Percentiles rank a stretch among this genome's conserved stretches.
These are phyloP conservation scores for Ceryle rudis DNA, from an alignment of 2,797 vertebrate species.

Conservation along the genomic window DNA sequence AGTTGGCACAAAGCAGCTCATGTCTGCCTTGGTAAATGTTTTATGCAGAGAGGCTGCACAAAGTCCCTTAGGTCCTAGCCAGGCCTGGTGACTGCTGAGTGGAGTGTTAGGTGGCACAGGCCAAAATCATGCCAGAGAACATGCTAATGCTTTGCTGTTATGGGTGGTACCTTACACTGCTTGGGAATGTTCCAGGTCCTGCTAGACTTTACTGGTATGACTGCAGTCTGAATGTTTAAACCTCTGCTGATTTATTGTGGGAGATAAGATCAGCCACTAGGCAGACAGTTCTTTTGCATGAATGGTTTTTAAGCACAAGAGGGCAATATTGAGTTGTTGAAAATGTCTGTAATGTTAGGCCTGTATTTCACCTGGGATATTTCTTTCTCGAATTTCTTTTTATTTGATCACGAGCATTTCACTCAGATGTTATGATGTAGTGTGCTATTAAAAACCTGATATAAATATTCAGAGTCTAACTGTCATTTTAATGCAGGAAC, in stretches of 20 bases:
- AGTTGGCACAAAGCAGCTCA: neutral
- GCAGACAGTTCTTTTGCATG: neutral
- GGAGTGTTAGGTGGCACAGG: neutral
- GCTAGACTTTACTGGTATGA: neutral
- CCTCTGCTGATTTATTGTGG: neutral
- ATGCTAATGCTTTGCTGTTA: neutral
- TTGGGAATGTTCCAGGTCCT: neutral
- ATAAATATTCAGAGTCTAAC: neutral
- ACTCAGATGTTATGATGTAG: neutral
- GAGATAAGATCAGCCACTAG: neutral
- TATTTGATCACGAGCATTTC: neutral
- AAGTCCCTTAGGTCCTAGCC: neutral
- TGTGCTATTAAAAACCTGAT: neutral
- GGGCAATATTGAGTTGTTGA: slow-evolving; percentile 70
- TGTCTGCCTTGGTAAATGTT: neutral
- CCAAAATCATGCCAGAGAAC: neutral
- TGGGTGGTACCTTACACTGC: neutral
- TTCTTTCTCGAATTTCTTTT: neutral
- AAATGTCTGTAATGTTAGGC: neutral
- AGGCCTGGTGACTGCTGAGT: neutral
- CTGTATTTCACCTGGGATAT: neutral
- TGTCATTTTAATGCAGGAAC: neutral
- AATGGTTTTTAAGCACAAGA: slow-evolving; percentile 63
- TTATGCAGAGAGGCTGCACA: neutral
- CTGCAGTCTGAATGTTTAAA: neutral